These are phyloP conservation scores for Tragopan temminckii DNA, from an alignment of 2,797 vertebrate species.

Conservation along the genomic window DNA sequence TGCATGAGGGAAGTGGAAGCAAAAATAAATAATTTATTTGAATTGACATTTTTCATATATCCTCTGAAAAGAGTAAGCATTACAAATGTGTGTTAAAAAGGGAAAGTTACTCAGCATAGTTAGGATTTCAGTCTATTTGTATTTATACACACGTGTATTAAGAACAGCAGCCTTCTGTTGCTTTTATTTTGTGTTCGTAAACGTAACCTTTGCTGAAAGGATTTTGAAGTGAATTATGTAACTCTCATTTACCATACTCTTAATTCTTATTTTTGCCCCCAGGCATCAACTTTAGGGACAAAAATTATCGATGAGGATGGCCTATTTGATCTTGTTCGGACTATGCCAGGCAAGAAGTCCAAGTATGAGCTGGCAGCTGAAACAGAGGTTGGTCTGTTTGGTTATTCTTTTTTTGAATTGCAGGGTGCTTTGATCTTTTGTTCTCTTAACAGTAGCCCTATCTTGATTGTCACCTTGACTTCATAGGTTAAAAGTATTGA, in stretches of 20 bases:
- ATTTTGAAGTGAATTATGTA: not conserved
- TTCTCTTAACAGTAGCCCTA: not conserved
- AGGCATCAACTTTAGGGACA: constrained; percentile 93
- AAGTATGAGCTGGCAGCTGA: constrained; percentile 94
- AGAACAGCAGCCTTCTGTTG: not conserved
- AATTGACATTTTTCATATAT: not conserved
- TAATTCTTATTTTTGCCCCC: constrained; percentile 36
- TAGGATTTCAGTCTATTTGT: not conserved
- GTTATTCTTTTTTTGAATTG: not conserved
- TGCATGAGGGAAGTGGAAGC: rapidly evolving
- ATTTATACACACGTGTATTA: rapidly evolving
- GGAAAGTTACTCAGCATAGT: not conserved
- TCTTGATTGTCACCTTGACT: not conserved
- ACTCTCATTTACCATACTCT: not conserved
- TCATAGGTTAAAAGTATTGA: not conserved
- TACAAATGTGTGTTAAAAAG: not conserved
- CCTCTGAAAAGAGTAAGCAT: not conserved
- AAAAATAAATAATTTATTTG: not conserved
- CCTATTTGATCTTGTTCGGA: constrained; percentile 91
- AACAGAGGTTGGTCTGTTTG: constrained; percentile 85
- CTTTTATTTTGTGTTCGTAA: not conserved
- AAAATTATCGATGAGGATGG: constrained; percentile 93
- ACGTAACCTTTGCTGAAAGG: not conserved
- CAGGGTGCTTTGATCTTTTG: not conserved
- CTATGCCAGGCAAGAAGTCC: constrained; percentile 95